Conservation (phyloP, 2,113 vertebrate species). For the Aspidoscelis tigris region DNA sequence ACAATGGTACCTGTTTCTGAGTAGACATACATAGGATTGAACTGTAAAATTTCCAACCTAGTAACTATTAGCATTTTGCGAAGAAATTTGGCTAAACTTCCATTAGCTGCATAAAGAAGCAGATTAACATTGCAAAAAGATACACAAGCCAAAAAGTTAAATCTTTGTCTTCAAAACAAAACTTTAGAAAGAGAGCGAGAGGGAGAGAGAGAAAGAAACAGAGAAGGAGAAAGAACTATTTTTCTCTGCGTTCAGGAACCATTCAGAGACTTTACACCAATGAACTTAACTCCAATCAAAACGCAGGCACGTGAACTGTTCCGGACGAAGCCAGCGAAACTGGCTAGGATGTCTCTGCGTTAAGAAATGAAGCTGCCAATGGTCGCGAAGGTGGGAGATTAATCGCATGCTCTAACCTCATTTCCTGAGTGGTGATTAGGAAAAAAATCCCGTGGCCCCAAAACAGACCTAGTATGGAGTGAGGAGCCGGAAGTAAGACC, state of each 20-base stretch:
- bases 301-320: constrained; percentile 3
- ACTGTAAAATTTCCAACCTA: constrained; percentile 61
- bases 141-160: constrained; percentile 69
- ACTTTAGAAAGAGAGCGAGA: constrained; percentile 26
- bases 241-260: constrained; percentile 61
- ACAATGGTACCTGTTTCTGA: no score
- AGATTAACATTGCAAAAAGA: constrained; percentile 73
- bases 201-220: background rate
- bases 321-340: background rate
- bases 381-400: background rate
- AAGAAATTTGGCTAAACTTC: constrained; percentile 71
- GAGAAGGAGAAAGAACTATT: constrained; percentile 27
- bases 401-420: constrained; percentile 31
- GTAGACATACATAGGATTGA: no score
- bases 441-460: constrained; percentile 40
- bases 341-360: background rate
- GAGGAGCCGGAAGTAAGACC: constrained; percentile 40
- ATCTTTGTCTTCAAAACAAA: constrained; percentile 34
- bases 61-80: constrained; percentile 72
- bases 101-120: constrained; percentile 70
- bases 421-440: constrained; percentile 59
- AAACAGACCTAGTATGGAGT: constrained; percentile 13
- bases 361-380: constrained; percentile 12
- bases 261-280: constrained; percentile 39
- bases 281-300: constrained; percentile 49